Evolutionary conservation across 2,113 vertebrate species (phyloP).

Genomic region (Platysteira castanea): DNA sequence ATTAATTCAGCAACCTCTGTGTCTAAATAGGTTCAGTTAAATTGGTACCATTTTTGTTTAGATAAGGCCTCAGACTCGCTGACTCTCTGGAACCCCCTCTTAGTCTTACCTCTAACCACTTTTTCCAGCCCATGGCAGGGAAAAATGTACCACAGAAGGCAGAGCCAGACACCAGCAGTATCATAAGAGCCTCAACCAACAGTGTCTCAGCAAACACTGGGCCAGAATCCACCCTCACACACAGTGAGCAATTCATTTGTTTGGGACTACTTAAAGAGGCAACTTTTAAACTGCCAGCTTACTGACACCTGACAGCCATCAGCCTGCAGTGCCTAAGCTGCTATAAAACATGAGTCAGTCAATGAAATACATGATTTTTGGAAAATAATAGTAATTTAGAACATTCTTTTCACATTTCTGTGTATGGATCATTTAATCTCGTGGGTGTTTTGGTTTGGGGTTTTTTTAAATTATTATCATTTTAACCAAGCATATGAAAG

Average conservation of each 20-base stretch:
- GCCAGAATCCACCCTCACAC: constrained; percentile 40
- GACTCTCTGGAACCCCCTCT: constrained; percentile 53
- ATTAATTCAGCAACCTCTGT: constrained; percentile 14
- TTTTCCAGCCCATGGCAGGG: constrained; percentile 59
- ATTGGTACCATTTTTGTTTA: constrained; percentile 51
- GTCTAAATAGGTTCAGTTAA: constrained; percentile 42
- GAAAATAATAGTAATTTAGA: constrained; percentile 38
- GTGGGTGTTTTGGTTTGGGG: background rate
- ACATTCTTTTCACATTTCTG: constrained; percentile 27
- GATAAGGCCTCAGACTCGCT: constrained; percentile 63
- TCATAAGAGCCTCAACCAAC: constrained; percentile 15
- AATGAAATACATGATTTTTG: constrained; percentile 23
- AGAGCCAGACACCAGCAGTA: constrained; percentile 62
- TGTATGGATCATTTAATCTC: background rate
- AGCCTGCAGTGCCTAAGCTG: background rate
- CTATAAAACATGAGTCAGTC: constrained; percentile 49
- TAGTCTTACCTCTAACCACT: constrained; percentile 66
- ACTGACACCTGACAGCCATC: constrained; percentile 47
- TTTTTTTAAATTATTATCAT: background rate
- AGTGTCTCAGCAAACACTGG: constrained; percentile 40
- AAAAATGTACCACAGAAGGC: constrained; percentile 61
- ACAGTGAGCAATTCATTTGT: constrained; percentile 55
- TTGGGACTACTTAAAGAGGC: background rate
- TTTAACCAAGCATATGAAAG: constrained; percentile 1
- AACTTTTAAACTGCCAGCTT: constrained; percentile 1